phyloP scores from a whole-genome alignment of 2,888 invertebrate species.

The Eudemis profundana region DNA sequence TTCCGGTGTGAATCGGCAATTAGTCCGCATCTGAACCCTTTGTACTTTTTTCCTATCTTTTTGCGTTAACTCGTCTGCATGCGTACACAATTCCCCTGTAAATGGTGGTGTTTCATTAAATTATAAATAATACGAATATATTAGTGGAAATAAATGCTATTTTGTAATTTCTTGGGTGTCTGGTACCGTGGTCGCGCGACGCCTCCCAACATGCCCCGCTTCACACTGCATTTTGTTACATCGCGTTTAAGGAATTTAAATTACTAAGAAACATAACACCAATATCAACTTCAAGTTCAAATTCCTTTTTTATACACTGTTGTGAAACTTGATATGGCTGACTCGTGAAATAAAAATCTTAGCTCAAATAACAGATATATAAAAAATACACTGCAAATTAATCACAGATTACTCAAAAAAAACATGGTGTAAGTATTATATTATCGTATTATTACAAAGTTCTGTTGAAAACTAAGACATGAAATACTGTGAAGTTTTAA shows the following conservation, averaged over 20 bases:
- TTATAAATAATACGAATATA: too few relatives aligned
- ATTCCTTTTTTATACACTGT: constrained; percentile 24
- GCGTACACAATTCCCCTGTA: too few relatives aligned
- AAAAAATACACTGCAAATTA: not conserved
- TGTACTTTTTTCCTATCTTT: too few relatives aligned
- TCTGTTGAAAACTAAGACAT: too few relatives aligned
- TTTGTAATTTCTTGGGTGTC: not conserved
- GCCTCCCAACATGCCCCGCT: constrained; percentile 77
- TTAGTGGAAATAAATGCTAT: not conserved
- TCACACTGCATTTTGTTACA: constrained; percentile 55
- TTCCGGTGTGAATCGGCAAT: too few relatives aligned
- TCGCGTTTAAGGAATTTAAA: constrained; percentile 48
- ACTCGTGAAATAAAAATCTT: not conserved
- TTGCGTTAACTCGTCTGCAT: too few relatives aligned
- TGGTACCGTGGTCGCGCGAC: constrained; percentile 52
- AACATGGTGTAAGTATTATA: too few relatives aligned
- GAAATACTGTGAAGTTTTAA: too few relatives aligned
- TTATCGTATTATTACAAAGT: too few relatives aligned
- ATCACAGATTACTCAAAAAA: too few relatives aligned
- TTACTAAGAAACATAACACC: constrained; percentile 50
- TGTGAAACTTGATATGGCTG: constrained; percentile 16
- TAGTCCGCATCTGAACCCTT: too few relatives aligned
- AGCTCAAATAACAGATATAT: not conserved
- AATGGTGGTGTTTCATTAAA: too few relatives aligned
- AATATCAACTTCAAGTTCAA: constrained; percentile 43